Conservation (phyloP, 2,888 invertebrate species). For the Leptinotarsa juncta region DNA sequence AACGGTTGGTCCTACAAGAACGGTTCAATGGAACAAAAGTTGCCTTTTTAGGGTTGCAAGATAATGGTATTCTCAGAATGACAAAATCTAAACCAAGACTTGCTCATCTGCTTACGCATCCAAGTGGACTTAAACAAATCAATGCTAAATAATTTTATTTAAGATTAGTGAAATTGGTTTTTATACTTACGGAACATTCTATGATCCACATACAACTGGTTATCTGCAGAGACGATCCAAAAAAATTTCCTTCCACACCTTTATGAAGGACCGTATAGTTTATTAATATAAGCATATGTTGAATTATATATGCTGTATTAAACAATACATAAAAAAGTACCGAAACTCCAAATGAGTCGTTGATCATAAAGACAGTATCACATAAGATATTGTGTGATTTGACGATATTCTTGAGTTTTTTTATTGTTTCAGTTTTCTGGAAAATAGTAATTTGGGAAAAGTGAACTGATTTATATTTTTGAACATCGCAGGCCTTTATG, state of each 20-base stretch:
- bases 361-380: constrained; percentile 11
- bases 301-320: constrained; percentile 1
- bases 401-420: constrained; percentile 7
- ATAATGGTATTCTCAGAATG: too few relatives aligned
- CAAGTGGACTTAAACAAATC: neutral
- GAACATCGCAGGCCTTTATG: neutral
- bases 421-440: neutral
- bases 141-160: too few relatives aligned
- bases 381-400: constrained; percentile 17
- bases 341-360: constrained; percentile 11
- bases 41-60: too few relatives aligned
- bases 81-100: too few relatives aligned
- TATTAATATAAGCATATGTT: constrained; percentile 7
- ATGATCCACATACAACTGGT: constrained; percentile 17
- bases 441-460: neutral
- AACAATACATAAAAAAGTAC: constrained; percentile 10
- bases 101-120: too few relatives aligned
- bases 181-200: constrained; percentile 16
- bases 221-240: constrained; percentile 7
- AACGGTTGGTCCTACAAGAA: too few relatives aligned
- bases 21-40: too few relatives aligned
- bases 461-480: neutral
- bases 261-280: constrained; percentile 7
- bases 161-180: too few relatives aligned
- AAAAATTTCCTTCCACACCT: neutral